Evolutionary conservation across 2,797 vertebrate genomes (phyloP).

Genomic region (Mormyrops attenuatus): DNA sequence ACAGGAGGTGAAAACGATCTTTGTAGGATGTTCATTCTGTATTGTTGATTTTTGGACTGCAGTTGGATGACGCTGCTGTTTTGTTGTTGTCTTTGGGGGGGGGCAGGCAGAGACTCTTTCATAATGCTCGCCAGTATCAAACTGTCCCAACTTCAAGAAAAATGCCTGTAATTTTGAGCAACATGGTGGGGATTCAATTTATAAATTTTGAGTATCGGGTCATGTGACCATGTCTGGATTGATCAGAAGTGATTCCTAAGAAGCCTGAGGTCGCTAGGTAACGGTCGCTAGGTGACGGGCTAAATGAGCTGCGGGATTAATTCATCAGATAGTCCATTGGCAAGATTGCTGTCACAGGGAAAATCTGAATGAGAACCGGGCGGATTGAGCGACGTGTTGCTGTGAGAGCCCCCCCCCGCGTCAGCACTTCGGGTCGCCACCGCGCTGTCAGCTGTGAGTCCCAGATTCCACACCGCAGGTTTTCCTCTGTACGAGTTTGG

Average conservation of each 20-base stretch:
- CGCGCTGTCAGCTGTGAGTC: background rate
- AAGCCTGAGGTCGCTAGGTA: background rate
- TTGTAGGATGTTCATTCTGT: background rate
- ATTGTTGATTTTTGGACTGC: background rate
- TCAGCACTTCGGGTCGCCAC: background rate
- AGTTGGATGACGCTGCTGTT: background rate
- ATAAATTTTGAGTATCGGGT: background rate
- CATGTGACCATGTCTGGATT: background rate
- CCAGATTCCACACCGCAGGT: background rate
- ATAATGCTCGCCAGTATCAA: background rate
- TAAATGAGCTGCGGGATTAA: background rate
- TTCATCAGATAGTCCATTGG: background rate
- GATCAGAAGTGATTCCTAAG: background rate
- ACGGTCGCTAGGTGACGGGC: background rate
- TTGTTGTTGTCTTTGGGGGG: background rate
- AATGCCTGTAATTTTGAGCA: background rate
- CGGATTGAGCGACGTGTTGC: background rate
- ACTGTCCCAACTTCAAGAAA: background rate
- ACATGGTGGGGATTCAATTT: background rate
- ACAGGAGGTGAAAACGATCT: background rate
- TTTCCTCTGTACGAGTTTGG: background rate
- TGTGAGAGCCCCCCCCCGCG: background rate
- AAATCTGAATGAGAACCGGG: background rate
- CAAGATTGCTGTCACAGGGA: background rate
- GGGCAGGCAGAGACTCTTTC: background rate